These are phyloP conservation scores for Polymixis flavicincta DNA, from an alignment of 2,888 invertebrate species.

Conservation along the genomic window DNA sequence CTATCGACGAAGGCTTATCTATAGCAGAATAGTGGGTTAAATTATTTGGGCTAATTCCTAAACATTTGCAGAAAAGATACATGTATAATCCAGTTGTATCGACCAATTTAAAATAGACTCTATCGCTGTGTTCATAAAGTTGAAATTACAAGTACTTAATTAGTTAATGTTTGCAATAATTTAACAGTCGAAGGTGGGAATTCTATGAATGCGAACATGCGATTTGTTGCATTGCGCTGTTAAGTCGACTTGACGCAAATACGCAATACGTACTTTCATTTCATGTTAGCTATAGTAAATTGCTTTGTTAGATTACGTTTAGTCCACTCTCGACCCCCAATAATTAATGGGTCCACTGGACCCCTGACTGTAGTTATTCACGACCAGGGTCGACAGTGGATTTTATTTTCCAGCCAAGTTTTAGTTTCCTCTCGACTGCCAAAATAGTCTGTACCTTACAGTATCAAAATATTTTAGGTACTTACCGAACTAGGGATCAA, in stretches of 20 bases:
- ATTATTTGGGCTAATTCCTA: conserved; percentile 33
- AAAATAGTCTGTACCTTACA: too few relatives aligned
- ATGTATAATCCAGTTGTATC: conserved; percentile 48
- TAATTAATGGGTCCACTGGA: too few relatives aligned
- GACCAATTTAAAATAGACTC: conserved; percentile 21
- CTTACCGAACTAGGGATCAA: too few relatives aligned
- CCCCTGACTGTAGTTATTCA: too few relatives aligned
- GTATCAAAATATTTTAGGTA: too few relatives aligned
- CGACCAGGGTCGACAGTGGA: too few relatives aligned
- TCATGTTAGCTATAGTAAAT: too few relatives aligned
- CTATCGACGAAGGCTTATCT: conserved; percentile 8
- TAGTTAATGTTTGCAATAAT: conserved; percentile 40
- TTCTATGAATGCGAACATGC: conserved; percentile 43
- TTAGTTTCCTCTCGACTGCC: too few relatives aligned
- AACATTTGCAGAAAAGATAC: conserved; percentile 28
- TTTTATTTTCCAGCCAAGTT: too few relatives aligned
- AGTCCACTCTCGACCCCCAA: too few relatives aligned
- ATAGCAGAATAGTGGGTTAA: conserved; percentile 44
- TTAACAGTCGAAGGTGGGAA: conserved; percentile 10
- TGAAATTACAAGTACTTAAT: conserved; percentile 33
- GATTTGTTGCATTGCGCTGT: conserved; percentile 21
- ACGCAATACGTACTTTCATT: background rate
- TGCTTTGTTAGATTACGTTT: background rate
- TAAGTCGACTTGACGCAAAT: background rate
- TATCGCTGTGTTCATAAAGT: conserved; percentile 15